phyloP scores from a whole-genome alignment of 2,797 vertebrate species.

The Miichthys miiuy region DNA sequence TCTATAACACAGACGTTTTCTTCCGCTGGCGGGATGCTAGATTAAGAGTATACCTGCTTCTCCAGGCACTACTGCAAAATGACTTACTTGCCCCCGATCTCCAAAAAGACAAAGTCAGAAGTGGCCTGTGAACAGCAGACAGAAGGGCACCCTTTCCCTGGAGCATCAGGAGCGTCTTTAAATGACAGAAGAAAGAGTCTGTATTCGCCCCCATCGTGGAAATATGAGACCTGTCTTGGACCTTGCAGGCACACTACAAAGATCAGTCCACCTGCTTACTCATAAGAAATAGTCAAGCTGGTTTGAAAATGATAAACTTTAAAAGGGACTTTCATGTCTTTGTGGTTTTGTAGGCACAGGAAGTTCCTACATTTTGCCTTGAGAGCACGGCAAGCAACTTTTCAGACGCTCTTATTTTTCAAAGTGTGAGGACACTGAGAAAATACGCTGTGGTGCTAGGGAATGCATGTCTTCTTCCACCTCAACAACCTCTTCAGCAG shows the following conservation, averaged over 20 bases:
- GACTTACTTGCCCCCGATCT: slow-evolving; percentile 3
- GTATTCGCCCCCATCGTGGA: not conserved
- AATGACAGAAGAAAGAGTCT: slow-evolving; percentile 23
- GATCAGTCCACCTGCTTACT: slow-evolving; percentile 38
- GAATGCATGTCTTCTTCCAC: slow-evolving; percentile 25
- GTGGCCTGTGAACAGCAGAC: slow-evolving; percentile 9
- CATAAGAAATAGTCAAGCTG: slow-evolving; percentile 43
- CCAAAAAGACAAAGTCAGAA: slow-evolving; percentile 8
- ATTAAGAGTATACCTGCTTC: too few relatives aligned
- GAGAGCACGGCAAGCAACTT: slow-evolving; percentile 29
- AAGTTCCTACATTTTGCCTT: slow-evolving; percentile 38
- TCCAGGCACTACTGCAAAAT: too few relatives aligned
- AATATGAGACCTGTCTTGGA: slow-evolving; percentile 34
- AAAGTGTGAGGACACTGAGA: slow-evolving; percentile 27
- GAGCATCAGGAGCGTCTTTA: slow-evolving; percentile 19
- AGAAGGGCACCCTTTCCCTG: not conserved
- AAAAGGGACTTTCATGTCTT: slow-evolving; percentile 69
- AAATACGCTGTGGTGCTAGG: not conserved
- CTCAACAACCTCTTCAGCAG: slow-evolving; percentile 23
- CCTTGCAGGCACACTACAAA: slow-evolving; percentile 15
- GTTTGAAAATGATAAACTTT: slow-evolving; percentile 57
- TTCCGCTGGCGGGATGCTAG: too few relatives aligned
- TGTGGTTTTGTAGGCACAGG: slow-evolving; percentile 44
- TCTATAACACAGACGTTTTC: too few relatives aligned
- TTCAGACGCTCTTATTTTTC: slow-evolving; percentile 35